Conservation (phyloP, 2,888 invertebrate genomes). For the Eilema sororculum region DNA sequence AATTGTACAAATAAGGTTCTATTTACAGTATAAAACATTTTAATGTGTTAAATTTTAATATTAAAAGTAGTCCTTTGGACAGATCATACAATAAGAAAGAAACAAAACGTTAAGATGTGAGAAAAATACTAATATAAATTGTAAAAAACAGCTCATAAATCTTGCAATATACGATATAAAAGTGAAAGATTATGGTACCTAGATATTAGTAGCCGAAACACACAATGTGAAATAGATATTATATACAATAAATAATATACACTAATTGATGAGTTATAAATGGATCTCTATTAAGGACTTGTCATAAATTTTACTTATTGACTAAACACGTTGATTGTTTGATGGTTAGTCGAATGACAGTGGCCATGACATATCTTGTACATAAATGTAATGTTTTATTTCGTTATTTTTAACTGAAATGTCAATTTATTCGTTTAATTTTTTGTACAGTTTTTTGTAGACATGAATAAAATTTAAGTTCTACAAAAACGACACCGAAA, state of each 20-base stretch:
- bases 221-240: background rate
- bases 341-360: too few relatives aligned
- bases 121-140: background rate
- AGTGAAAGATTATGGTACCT: conserved; percentile 37
- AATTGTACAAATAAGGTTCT: conserved; percentile 17
- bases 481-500: too few relatives aligned
- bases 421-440: too few relatives aligned
- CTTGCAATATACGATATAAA: conserved; percentile 14
- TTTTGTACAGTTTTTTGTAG: too few relatives aligned
- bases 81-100: background rate
- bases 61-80: background rate
- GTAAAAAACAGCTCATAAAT: background rate
- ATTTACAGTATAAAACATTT: conserved; percentile 16
- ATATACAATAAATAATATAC: background rate
- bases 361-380: background rate
- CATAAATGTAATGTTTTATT: background rate
- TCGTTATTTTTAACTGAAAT: too few relatives aligned
- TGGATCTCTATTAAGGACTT: background rate
- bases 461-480: too few relatives aligned
- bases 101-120: conserved; percentile 3
- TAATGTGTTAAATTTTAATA: conserved; percentile 16
- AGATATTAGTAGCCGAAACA: conserved; percentile 9
- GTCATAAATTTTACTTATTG: too few relatives aligned
- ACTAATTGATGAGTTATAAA: background rate
- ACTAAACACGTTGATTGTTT: too few relatives aligned